Evolutionary conservation across 92 coral and sea anemone species (phyloP).

Genomic region (Diadumene lineata): DNA sequence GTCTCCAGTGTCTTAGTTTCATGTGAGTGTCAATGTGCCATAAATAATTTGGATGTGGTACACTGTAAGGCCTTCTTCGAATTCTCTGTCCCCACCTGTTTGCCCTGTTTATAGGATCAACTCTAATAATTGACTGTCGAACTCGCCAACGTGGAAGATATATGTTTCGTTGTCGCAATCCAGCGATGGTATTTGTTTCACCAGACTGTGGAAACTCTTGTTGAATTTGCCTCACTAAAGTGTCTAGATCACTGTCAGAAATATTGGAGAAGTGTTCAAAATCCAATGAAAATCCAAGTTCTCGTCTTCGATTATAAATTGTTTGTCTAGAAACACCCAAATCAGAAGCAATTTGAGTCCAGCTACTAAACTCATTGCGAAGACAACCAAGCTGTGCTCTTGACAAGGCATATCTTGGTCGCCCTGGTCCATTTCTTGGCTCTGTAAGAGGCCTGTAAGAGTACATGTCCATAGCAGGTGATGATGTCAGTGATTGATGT

Average conservation of each 20-base stretch:
- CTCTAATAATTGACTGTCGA: slow-evolving; percentile 34
- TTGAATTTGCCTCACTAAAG: slow-evolving; percentile 18
- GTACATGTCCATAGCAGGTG: slow-evolving; percentile 34
- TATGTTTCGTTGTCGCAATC: slow-evolving; percentile 26
- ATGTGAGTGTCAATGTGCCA: slow-evolving; percentile 58
- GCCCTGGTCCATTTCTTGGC: slow-evolving; percentile 32
- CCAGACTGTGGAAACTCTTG: slow-evolving; percentile 51
- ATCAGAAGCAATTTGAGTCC: slow-evolving; percentile 43
- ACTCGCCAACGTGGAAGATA: slow-evolving; percentile 55
- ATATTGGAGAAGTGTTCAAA: slow-evolving; percentile 33
- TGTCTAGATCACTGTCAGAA: slow-evolving; percentile 29
- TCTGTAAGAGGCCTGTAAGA: slow-evolving; percentile 30
- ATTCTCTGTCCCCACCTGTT: slow-evolving; percentile 55
- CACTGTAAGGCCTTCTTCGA: slow-evolving; percentile 45
- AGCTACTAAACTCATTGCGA: slow-evolving; percentile 36
- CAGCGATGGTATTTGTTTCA: slow-evolving; percentile 45
- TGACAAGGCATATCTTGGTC: slow-evolving; percentile 37
- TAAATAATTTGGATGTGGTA: slow-evolving; percentile 54
- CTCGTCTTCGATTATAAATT: slow-evolving; percentile 35
- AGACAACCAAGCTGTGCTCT: slow-evolving; percentile 39
- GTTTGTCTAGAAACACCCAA: slow-evolving; percentile 48
- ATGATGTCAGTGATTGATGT: not conserved
- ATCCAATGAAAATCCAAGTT: slow-evolving; percentile 43
- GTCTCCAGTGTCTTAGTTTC: slow-evolving; percentile 47
- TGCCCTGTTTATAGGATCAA: slow-evolving; percentile 49